Conservation (phyloP, 2,888 invertebrate species). For the Leucoma salicis region DNA sequence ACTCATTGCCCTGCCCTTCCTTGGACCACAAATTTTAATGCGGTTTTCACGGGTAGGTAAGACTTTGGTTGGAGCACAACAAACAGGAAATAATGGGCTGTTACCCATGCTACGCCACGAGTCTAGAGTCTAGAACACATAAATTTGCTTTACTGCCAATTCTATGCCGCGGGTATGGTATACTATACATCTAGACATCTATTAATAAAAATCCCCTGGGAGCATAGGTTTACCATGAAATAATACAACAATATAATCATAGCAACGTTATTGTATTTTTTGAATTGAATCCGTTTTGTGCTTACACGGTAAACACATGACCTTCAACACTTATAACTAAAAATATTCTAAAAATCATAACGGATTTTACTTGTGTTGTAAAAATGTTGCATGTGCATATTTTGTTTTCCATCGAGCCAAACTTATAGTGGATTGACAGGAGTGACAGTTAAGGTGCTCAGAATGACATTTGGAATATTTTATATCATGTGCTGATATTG, state of each 20-base stretch:
- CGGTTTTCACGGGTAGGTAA: too few relatives aligned
- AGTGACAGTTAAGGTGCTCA: conserved; percentile 66
- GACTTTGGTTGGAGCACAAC: too few relatives aligned
- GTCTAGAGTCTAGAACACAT: too few relatives aligned
- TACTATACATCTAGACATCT: too few relatives aligned
- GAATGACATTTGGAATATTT: conserved; percentile 59
- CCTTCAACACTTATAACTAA: conserved; percentile 87
- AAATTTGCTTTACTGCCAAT: too few relatives aligned
- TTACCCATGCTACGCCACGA: too few relatives aligned
- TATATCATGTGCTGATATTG: conserved; percentile 74
- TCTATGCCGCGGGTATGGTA: too few relatives aligned
- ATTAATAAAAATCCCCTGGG: too few relatives aligned
- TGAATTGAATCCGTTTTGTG: conserved; percentile 86
- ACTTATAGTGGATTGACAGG: conserved; percentile 64
- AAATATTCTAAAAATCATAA: conserved; percentile 84
- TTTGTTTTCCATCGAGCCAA: conserved; percentile 66
- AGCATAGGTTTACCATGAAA: conserved; percentile 43
- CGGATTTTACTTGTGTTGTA: conserved; percentile 59
- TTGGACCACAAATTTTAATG: too few relatives aligned
- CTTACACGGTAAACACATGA: conserved; percentile 88
- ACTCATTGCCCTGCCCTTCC: too few relatives aligned
- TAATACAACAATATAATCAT: conserved; percentile 77
- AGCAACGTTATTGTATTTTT: conserved; percentile 87
- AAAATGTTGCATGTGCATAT: conserved; percentile 76
- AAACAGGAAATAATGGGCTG: too few relatives aligned